phyloP scores from a whole-genome alignment of 2,113 vertebrate species.

The Tupaia tana region DNA sequence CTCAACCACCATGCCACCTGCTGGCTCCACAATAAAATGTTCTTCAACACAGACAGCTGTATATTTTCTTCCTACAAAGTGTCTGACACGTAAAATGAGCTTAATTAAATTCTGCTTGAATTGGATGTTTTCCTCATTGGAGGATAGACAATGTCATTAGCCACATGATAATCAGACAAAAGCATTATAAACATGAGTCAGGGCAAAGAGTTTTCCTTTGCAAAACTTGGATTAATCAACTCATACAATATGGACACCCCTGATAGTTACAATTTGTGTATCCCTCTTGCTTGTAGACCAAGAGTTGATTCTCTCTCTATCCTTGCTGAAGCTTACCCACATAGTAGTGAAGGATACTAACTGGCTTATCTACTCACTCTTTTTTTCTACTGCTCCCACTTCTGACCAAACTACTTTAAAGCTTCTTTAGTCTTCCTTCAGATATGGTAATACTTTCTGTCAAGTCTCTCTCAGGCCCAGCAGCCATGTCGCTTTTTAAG shows the following conservation, averaged over 20 bases:
- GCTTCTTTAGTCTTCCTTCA: background rate
- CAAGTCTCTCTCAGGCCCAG: background rate
- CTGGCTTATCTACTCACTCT: background rate
- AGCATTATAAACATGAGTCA: background rate
- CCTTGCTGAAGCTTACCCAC: background rate
- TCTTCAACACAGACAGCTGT: background rate
- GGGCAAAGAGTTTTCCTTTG: conserved; percentile 2
- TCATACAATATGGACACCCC: background rate
- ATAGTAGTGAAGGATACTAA: background rate
- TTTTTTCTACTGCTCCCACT: background rate
- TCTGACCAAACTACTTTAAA: background rate
- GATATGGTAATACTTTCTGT: background rate
- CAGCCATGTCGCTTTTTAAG: background rate
- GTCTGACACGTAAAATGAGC: background rate
- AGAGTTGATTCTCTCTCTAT: background rate
- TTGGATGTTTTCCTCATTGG: background rate
- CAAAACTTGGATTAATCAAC: background rate
- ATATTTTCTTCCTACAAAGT: background rate
- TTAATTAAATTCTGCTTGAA: conserved; percentile 35
- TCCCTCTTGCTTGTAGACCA: background rate
- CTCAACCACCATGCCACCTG: no score
- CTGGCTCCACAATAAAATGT: background rate
- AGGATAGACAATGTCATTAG: background rate
- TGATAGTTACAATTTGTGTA: background rate
- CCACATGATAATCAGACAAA: background rate